Conservation (phyloP, 2,888 invertebrate genomes). For the Macaria notata region DNA sequence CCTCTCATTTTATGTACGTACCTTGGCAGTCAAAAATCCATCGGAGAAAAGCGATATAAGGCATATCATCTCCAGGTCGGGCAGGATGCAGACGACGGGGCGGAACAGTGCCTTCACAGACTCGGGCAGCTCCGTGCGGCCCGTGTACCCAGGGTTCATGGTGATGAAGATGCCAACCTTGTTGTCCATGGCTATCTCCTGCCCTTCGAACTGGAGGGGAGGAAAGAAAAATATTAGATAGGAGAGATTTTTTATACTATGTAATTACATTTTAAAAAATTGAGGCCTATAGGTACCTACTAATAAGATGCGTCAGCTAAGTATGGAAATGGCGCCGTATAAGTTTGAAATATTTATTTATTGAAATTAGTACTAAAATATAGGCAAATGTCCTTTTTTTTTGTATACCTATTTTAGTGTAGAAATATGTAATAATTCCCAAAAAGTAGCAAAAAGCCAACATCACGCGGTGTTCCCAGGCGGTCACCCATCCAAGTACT, state of each 20-base stretch:
- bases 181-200: conserved; percentile 90
- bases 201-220: conserved; percentile 87
- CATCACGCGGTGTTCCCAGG: conserved; percentile 57
- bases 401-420: too few species aligned
- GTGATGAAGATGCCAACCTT: conserved; percentile 97
- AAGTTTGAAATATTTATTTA: too few species aligned
- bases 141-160: conserved; percentile 97
- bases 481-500: conserved; percentile 65
- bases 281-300: too few species aligned
- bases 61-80: conserved; percentile 95
- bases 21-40: conserved; percentile 94
- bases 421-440: too few species aligned
- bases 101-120: conserved; percentile 95
- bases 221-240: too few species aligned
- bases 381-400: too few species aligned
- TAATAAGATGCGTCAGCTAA: too few species aligned
- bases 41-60: conserved; percentile 95
- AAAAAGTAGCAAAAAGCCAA: conserved; percentile 44
- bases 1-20: too few species aligned
- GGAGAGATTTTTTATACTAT: too few species aligned
- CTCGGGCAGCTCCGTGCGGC: conserved; percentile 95
- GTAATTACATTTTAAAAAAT: too few species aligned
- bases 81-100: conserved; percentile 95
- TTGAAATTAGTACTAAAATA: too few species aligned
- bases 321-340: too few species aligned